A percentile compares a stretch with the other conserved stretches of the same genome.
phyloP scores from a whole-genome alignment of 2,797 vertebrate genomes.

The Falco columbarius region DNA sequence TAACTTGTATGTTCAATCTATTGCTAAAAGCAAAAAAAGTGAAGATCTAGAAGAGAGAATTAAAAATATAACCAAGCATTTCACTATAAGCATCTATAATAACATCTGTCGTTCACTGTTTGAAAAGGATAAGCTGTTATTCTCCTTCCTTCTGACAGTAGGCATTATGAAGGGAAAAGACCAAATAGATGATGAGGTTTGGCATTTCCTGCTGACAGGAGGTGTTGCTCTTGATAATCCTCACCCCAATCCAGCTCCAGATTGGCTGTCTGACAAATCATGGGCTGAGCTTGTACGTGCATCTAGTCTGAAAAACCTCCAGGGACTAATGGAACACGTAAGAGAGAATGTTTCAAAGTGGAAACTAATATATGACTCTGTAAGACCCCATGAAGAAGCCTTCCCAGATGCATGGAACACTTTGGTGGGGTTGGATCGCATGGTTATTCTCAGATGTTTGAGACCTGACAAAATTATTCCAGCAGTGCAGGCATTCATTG shows the following conservation, averaged over 20 bases:
- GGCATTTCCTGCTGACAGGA: constrained; percentile 91
- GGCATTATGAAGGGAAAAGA: constrained; percentile 88
- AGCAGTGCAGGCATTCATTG: constrained; percentile 86
- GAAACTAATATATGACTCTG: constrained; percentile 90
- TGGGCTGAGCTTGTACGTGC: constrained; percentile 91
- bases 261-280: constrained; percentile 90
- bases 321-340: constrained; percentile 83
- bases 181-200: constrained; percentile 81
- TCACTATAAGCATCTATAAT: constrained; percentile 90
- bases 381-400: constrained; percentile 82
- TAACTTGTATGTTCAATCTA: constrained; percentile 87
- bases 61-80: constrained; percentile 83
- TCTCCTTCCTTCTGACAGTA: constrained; percentile 89
- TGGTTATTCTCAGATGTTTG: constrained; percentile 89
- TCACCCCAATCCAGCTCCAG: constrained; percentile 85
- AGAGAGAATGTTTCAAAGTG: constrained; percentile 74
- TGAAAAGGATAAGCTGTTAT: constrained; percentile 95
- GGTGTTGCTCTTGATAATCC: constrained; percentile 91
- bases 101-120: constrained; percentile 94
- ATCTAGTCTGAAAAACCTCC: constrained; percentile 80
- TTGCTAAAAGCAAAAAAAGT: constrained; percentile 85
- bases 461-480: constrained; percentile 92
- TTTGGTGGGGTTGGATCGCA: constrained; percentile 79
- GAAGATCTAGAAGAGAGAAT: constrained; percentile 82
- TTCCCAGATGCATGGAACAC: constrained; percentile 83